phyloP scores from a whole-genome alignment of 2,113 vertebrate species.

The Clupea harengus region DNA sequence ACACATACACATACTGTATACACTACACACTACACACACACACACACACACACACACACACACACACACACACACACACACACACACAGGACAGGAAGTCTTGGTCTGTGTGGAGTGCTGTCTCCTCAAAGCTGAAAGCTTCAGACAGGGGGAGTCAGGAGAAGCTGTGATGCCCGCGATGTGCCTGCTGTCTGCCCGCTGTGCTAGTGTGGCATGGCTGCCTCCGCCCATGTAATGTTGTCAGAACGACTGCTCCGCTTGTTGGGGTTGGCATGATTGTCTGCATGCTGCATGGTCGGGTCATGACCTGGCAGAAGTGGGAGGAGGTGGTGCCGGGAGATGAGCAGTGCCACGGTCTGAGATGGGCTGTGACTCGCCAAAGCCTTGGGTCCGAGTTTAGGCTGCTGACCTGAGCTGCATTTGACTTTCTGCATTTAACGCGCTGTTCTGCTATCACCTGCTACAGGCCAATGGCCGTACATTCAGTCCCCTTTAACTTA shows the following conservation, averaged over 20 bases:
- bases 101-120: neutral
- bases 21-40: neutral
- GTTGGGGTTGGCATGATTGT: neutral
- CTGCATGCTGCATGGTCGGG: neutral
- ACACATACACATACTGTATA: neutral
- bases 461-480: neutral
- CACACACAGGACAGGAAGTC: neutral
- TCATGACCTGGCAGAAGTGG: neutral
- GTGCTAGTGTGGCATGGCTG: constrained; percentile 14
- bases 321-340: neutral
- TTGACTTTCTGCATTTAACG: neutral
- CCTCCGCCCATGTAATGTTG: constrained; percentile 3
- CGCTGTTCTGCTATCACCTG: neutral
- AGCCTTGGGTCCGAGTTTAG: neutral
- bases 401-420: neutral
- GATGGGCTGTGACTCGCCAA: neutral
- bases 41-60: no score
- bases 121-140: constrained; percentile 15
- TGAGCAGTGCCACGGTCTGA: neutral
- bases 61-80: neutral
- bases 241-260: neutral
- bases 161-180: neutral
- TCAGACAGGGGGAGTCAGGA: constrained; percentile 28
- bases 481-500: neutral
- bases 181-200: neutral